Percentiles rank a stretch among this genome's conserved stretches.
These are phyloP conservation scores for Helostoma temminkii DNA, from an alignment of 2,797 vertebrate genomes.

Conservation along the genomic window DNA sequence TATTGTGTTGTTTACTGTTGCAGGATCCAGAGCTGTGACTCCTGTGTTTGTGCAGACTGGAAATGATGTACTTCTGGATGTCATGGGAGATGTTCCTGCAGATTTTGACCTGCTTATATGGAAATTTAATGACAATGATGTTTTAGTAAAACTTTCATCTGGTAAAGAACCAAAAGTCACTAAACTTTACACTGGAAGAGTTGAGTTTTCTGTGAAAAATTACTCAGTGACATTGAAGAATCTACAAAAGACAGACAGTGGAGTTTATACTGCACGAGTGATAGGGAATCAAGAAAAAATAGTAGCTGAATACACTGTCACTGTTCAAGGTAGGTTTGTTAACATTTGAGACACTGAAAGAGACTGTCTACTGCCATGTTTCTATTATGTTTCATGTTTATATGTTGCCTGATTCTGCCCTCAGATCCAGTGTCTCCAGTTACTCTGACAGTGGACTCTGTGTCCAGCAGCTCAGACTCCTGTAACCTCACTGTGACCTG, in stretches of 20 bases:
- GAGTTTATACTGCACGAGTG: slow-evolving; percentile 11
- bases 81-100: neutral
- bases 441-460: neutral
- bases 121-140: neutral
- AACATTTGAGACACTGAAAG: neutral
- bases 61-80: slow-evolving; percentile 23
- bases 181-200: accelerated
- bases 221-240: slow-evolving; percentile 11
- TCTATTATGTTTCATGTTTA: neutral
- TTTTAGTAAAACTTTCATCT: neutral
- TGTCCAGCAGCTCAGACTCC: neutral
- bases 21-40: slow-evolving; percentile 20
- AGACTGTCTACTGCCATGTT: neutral
- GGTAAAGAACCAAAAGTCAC: accelerated
- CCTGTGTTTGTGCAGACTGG: slow-evolving; percentile 27
- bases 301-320: slow-evolving; percentile 17
- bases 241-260: slow-evolving; percentile 7
- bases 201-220: neutral
- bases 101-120: neutral
- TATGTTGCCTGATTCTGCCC: too few species aligned
- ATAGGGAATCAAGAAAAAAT: accelerated
- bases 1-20: slow-evolving; percentile 1
- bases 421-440: slow-evolving; percentile 36
- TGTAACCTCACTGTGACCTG: slow-evolving; percentile 58
- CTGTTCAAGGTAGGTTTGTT: slow-evolving; percentile 56